phyloP scores from a whole-genome alignment of 2,797 vertebrate species.

The Dicrostonyx torquatus region DNA sequence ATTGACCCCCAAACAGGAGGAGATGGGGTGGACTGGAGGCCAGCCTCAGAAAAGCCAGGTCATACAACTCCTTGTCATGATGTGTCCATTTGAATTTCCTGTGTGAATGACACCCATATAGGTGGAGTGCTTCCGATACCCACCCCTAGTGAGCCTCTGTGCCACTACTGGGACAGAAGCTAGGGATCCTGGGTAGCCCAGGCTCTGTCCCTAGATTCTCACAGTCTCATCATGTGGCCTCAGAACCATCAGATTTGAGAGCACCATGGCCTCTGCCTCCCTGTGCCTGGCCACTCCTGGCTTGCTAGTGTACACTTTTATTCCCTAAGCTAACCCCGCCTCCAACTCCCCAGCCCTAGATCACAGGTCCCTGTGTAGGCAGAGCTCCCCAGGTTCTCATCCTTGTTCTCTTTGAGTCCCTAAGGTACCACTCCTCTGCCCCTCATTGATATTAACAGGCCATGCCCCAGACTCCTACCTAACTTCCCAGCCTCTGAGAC shows the following conservation, averaged over 20 bases:
- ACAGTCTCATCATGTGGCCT: background rate
- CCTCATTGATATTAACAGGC: background rate
- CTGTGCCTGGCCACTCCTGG: background rate
- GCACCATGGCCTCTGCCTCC: background rate
- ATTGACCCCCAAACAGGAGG: background rate
- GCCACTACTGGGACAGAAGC: background rate
- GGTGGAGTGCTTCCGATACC: too few relatives aligned
- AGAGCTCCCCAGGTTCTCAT: background rate
- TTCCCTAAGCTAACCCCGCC: background rate
- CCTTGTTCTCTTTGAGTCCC: background rate
- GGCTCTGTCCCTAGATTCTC: background rate
- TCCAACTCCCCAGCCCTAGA: background rate
- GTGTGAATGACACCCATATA: background rate
- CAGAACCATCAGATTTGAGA: background rate
- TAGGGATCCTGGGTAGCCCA: background rate
- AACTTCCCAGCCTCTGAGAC: background rate
- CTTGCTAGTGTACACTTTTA: too few relatives aligned
- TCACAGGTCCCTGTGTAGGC: background rate
- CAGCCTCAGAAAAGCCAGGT: background rate
- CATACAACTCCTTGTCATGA: background rate
- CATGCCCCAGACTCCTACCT: background rate
- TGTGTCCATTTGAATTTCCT: background rate
- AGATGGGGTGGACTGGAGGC: background rate
- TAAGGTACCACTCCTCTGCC: background rate
- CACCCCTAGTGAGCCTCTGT: background rate